Evolutionary conservation across 1,140 invertebrate genomes (phyloP), one percentile per base, ranked within the genome.

Genomic region (Eupristina koningsbergeri): DNA sequence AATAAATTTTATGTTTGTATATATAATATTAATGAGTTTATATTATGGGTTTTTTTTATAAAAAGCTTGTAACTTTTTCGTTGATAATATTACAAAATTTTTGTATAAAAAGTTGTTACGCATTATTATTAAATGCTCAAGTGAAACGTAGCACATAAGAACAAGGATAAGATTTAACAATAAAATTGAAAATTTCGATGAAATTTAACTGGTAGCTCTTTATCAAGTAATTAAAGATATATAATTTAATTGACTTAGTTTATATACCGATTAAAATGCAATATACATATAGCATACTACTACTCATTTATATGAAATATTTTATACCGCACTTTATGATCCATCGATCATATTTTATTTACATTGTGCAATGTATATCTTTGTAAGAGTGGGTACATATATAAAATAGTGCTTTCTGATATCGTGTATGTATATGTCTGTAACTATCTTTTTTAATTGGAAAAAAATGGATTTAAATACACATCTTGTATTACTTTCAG

Each of bases 221-320:
- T 36, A 15, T n/a, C 8, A 84, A 75, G 39, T 34, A 64, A 29
- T 80, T 80, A 47, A 69, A 84, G 69, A 71, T 64, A 61, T 50
- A 80, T 86, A 86, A 75, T 85, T 85, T 87, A 88, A 88, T 88
- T 88, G 87, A 88, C 87, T 88, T 88, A 88, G 86, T 88, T 88
- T 87, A 88, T 86, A 88, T 86, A 88, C 83, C 69, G 67, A 79
- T 19, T 84, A 75, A 80, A 79, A 64, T 78, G 63, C 61, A 26
- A 76, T 80, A 80, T 80, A 34, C 75, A 29, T 73, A 64, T 80
- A 76, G 53, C 17, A 76, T 80, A 75, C 67, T 80, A 84, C 76
- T 84, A n/a, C n/a, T n/a, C n/a, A n/a, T n/a, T n/a, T n/a, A n/a
- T n/a, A n/a, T n/a, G n/a, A n/a, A n/a, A n/a, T n/a, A n/a, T n/a